These are phyloP conservation scores for Poicephalus meyeri DNA, from an alignment of 2,113 vertebrate species.

Conservation along the genomic window DNA sequence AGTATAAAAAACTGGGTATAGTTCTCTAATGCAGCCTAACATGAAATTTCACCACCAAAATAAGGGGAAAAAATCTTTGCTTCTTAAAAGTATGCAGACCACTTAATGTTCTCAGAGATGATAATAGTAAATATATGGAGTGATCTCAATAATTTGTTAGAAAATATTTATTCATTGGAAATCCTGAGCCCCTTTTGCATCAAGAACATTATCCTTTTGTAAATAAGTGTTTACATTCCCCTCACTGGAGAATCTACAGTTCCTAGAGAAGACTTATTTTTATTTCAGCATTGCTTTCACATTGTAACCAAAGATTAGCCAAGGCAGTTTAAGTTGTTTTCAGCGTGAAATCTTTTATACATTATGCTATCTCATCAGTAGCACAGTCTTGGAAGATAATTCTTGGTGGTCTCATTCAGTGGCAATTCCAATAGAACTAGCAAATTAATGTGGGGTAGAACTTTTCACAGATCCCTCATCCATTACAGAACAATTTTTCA, in stretches of 20 bases:
- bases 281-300: neutral
- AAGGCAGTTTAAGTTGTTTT: neutral
- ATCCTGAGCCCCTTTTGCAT: neutral
- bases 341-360: neutral
- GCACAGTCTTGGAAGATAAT: slow-evolving; percentile 48
- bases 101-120: neutral
- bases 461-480: slow-evolving; percentile 75
- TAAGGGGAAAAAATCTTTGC: neutral
- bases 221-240: neutral
- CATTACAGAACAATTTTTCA: slow-evolving; percentile 90
- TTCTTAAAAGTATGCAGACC: neutral
- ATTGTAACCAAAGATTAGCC: neutral
- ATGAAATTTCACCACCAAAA: neutral
- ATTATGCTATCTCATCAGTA: neutral
- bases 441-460: slow-evolving; percentile 69
- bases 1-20: neutral
- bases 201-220: neutral
- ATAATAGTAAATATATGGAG: neutral
- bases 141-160: neutral
- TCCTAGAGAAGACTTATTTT: neutral
- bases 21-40: neutral
- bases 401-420: slow-evolving; percentile 77
- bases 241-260: neutral
- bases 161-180: neutral
- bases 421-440: slow-evolving; percentile 66